A percentile compares a stretch with the other conserved stretches of the same genome.
Conservation (phyloP, 2,113 vertebrate genomes). For the Maccullochella peelii region DNA sequence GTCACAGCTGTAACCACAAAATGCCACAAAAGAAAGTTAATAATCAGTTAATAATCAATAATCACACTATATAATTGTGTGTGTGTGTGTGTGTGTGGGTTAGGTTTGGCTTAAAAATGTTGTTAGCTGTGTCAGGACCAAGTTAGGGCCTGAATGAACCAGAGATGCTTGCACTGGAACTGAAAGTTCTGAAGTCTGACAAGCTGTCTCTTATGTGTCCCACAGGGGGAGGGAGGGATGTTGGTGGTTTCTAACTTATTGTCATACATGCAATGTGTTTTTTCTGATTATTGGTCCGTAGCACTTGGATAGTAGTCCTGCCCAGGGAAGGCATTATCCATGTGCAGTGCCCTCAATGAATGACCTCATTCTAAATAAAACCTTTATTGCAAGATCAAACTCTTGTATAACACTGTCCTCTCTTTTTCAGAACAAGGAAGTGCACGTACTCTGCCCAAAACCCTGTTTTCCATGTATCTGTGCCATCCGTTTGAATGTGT, state of each 20-base stretch:
- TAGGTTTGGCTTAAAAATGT: not conserved
- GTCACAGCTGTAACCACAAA: not conserved
- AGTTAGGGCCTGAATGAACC: not conserved
- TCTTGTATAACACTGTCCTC: constrained; percentile 39
- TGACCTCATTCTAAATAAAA: constrained; percentile 66
- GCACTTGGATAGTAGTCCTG: not conserved
- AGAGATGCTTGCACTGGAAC: not conserved
- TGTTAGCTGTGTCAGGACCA: not conserved
- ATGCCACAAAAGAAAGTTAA: not conserved
- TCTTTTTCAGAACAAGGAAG: constrained; percentile 50
- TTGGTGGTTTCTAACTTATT: not conserved
- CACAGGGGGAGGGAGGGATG: not conserved
- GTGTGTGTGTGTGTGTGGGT: not conserved
- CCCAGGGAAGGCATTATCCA: constrained; percentile 29
- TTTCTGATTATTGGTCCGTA: not conserved
- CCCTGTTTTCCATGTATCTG: constrained; percentile 60
- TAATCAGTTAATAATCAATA: too few species aligned
- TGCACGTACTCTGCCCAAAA: constrained; percentile 48
- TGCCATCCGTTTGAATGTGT: constrained; percentile 71
- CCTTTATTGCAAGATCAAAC: constrained; percentile 39
- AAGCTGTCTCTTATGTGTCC: not conserved
- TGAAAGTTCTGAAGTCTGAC: not conserved
- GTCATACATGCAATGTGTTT: constrained; percentile 1
- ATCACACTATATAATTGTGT: too few species aligned
- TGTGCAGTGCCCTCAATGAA: constrained; percentile 45